Percentiles rank a stretch among this genome's conserved stretches.
These are phyloP conservation scores for Amniataba percoides DNA, from an alignment of 2,797 vertebrate species.

Conservation along the genomic window DNA sequence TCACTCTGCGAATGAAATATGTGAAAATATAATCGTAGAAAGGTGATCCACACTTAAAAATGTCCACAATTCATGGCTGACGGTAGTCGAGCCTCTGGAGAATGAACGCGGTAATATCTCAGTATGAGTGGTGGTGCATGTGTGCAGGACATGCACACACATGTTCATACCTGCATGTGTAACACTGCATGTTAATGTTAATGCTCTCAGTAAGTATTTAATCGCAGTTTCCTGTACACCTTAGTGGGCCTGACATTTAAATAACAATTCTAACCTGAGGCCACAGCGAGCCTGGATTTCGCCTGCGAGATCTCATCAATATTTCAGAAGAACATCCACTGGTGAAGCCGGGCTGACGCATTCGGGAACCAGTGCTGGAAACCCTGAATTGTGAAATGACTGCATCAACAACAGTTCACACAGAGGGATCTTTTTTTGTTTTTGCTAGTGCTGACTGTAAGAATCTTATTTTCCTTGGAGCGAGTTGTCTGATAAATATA, in stretches of 20 bases:
- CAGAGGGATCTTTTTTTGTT: not conserved
- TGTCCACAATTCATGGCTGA: not conserved
- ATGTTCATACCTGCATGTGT: not conserved
- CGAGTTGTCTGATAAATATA: not conserved
- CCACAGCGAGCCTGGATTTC: slow-evolving; percentile 28
- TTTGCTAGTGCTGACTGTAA: slow-evolving; percentile 7
- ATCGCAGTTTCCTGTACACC: not conserved
- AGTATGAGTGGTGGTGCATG: not conserved
- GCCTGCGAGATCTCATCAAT: slow-evolving; percentile 63
- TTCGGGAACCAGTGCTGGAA: slow-evolving; percentile 19
- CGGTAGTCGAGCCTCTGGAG: not conserved
- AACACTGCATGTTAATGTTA: not conserved
- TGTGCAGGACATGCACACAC: not conserved
- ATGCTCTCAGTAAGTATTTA: not conserved
- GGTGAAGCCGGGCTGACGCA: slow-evolving; percentile 48
- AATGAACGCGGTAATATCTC: not conserved
- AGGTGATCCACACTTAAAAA: not conserved
- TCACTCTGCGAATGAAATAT: not conserved
- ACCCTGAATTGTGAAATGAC: slow-evolving; percentile 26
- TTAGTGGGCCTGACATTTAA: slow-evolving; percentile 13
- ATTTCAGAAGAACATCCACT: slow-evolving; percentile 52
- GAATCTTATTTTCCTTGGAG: not conserved
- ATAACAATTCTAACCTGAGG: slow-evolving; percentile 32
- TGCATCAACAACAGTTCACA: slow-evolving; percentile 15
- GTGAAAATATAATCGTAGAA: not conserved